These are phyloP conservation scores for Rotaria macrura DNA, from an alignment of 2,888 invertebrate genomes.

Conservation along the genomic window DNA sequence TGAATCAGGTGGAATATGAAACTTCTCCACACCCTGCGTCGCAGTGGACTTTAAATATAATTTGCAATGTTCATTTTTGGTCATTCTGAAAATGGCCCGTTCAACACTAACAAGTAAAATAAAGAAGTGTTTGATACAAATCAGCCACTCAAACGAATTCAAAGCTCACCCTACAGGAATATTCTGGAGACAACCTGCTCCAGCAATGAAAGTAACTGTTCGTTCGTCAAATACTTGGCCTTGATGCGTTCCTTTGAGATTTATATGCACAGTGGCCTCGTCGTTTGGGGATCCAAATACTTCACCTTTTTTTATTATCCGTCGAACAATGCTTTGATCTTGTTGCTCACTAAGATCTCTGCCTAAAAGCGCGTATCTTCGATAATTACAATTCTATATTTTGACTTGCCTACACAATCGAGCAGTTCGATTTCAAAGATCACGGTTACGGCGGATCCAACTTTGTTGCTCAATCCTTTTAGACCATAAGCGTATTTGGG, in stretches of 20 bases:
- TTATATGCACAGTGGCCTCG: slow-evolving; percentile 70
- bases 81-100: slow-evolving; percentile 59
- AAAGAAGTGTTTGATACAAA: no score
- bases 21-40: slow-evolving; percentile 55
- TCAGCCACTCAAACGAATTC: slow-evolving; percentile 34
- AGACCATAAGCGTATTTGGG: slow-evolving; percentile 31
- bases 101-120: slow-evolving; percentile 37
- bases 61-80: slow-evolving; percentile 64
- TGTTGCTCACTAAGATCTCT: slow-evolving; percentile 76
- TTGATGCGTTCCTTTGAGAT: slow-evolving; percentile 25
- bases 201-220: slow-evolving; percentile 68
- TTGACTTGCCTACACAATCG: slow-evolving; percentile 44
- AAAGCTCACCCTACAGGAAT: slow-evolving; percentile 60
- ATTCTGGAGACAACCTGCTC: slow-evolving; percentile 68
- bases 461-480: slow-evolving; percentile 35
- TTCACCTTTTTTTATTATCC: slow-evolving; percentile 62
- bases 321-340: slow-evolving; percentile 70
- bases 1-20: slow-evolving; percentile 67
- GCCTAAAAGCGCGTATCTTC: slow-evolving; percentile 27
- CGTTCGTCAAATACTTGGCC: slow-evolving; percentile 65
- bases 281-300: slow-evolving; percentile 67
- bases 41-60: slow-evolving; percentile 61
- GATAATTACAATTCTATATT: background rate
- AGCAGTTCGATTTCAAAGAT: slow-evolving; percentile 83
- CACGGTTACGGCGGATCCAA: slow-evolving; percentile 45